A percentile compares a stretch with the other conserved stretches of the same genome.
These are phyloP conservation scores for Tridacna crocea DNA, from an alignment of 2,888 invertebrate genomes.

Conservation along the genomic window DNA sequence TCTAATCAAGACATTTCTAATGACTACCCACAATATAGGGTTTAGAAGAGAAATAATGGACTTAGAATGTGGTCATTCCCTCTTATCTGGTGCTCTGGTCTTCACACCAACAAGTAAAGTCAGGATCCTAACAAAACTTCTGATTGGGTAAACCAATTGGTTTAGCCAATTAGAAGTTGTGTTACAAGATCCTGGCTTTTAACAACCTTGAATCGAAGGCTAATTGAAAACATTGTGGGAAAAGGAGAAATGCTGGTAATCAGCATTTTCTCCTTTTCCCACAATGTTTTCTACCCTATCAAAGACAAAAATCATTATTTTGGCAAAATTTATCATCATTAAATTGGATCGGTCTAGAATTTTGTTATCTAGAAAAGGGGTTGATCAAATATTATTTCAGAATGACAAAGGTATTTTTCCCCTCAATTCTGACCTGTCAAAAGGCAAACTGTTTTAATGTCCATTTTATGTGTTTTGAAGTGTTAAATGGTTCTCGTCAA, in stretches of 20 bases:
- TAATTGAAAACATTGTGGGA: background rate
- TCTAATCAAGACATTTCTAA: no score
- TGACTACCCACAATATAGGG: no score
- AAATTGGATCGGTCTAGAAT: background rate
- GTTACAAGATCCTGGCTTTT: background rate
- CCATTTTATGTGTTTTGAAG: slow-evolving; percentile 12
- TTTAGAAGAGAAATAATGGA: no score
- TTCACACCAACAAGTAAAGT: no score
- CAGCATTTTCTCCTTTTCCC: background rate
- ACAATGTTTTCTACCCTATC: no score
- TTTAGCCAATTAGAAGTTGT: no score
- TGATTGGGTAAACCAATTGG: no score
- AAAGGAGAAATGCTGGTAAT: background rate
- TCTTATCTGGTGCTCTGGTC: no score
- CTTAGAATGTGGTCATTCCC: no score
- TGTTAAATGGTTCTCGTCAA: slow-evolving; percentile 16
- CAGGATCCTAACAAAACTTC: no score
- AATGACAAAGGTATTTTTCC: background rate
- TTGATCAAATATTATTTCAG: background rate
- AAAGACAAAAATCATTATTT: no score
- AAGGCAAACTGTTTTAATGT: slow-evolving; percentile 14
- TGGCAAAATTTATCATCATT: background rate
- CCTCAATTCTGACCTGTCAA: slow-evolving; percentile 15
- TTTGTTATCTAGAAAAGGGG: no score
- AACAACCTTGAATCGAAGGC: background rate